Percentiles rank a stretch among this genome's conserved stretches.
These are phyloP conservation scores for Drosophila testacea DNA, from an alignment of 2,888 invertebrate species.

Conservation along the genomic window DNA sequence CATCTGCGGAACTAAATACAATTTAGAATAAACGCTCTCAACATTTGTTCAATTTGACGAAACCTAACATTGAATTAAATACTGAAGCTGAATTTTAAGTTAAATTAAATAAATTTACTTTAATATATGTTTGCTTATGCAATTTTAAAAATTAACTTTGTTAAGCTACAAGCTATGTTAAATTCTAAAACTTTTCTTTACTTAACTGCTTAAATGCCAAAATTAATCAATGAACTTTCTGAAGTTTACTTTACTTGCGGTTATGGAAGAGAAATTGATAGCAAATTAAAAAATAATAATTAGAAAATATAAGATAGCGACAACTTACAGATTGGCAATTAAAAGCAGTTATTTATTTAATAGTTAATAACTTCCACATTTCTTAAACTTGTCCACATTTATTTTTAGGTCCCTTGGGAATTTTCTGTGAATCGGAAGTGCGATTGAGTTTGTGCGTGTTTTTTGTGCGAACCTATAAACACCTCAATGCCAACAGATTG, in stretches of 20 bases:
- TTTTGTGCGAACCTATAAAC: constrained; percentile 47
- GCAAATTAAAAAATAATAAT: not conserved
- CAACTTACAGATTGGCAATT: not conserved
- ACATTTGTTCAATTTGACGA: not conserved
- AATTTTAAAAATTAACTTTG: no score
- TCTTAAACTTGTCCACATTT: not conserved
- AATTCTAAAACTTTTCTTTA: not conserved
- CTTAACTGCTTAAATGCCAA: not conserved
- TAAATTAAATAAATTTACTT: no score
- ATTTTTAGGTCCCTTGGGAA: constrained; percentile 46
- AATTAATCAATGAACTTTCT: not conserved
- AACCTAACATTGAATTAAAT: not conserved
- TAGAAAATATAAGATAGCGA: not conserved
- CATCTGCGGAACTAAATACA: not conserved
- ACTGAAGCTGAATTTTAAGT: not conserved
- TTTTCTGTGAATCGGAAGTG: constrained; percentile 17
- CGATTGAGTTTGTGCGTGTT: constrained; percentile 8
- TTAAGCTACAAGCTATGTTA: no score
- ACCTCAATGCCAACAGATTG: constrained; percentile 47
- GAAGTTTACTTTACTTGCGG: not conserved
- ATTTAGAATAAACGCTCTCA: not conserved
- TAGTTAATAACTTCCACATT: not conserved
- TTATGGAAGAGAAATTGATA: not conserved
- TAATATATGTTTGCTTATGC: no score
- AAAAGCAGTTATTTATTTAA: no score